Evolutionary conservation across 2,888 invertebrate species (phyloP).

Genomic region (Clusia tigrina): DNA sequence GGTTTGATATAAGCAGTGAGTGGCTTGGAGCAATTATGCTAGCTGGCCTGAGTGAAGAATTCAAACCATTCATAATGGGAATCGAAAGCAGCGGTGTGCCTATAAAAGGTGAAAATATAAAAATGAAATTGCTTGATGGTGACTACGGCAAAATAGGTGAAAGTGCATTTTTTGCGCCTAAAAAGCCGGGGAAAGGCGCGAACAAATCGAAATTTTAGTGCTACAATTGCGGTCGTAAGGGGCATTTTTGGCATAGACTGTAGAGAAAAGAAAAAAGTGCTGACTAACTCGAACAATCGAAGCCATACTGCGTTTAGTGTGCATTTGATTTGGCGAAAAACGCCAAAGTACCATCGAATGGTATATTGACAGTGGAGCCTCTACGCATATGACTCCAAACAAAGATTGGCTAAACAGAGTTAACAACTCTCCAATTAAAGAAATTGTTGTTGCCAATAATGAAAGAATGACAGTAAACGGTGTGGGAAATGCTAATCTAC

Average conservation of each 20-base stretch:
- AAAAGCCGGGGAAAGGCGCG: conserved; percentile 13
- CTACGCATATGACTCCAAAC: conserved; percentile 20
- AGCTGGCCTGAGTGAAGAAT: conserved; percentile 43
- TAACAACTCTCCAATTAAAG: conserved; percentile 10
- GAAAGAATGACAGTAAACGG: conserved; percentile 21
- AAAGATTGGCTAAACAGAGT: conserved; percentile 16
- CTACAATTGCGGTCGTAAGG: conserved; percentile 17
- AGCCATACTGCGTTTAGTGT: background rate
- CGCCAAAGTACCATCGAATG: conserved; percentile 12
- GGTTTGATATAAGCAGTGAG: conserved; percentile 27
- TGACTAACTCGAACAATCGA: background rate
- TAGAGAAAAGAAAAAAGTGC: background rate
- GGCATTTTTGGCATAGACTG: conserved; percentile 22
- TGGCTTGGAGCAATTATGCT: conserved; percentile 29
- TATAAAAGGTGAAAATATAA: conserved; percentile 32
- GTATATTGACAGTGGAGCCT: conserved; percentile 26
- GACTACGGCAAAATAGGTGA: conserved; percentile 2
- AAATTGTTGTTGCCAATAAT: conserved; percentile 27
- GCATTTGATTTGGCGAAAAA: too few species aligned
- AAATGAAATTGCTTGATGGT: conserved; percentile 23
- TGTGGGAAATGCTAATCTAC: conserved; percentile 14
- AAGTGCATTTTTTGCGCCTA: background rate
- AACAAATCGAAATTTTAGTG: conserved; percentile 13
- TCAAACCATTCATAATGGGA: conserved; percentile 46
- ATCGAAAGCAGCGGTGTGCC: conserved; percentile 40